Evolutionary conservation across 2,888 invertebrate species (phyloP).

Genomic region (Phlogophora meticulosa): DNA sequence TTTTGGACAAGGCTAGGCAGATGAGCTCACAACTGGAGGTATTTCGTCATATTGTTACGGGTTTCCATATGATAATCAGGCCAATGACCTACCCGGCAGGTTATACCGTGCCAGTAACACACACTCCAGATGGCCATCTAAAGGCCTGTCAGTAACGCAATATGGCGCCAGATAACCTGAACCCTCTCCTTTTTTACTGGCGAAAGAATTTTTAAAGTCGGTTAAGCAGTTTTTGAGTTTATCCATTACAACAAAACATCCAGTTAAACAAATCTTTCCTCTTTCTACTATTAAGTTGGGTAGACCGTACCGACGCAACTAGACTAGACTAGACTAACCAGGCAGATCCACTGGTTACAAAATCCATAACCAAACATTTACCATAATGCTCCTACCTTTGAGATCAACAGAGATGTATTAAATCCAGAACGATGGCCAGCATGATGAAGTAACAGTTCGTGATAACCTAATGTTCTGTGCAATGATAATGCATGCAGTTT

Average conservation of each 20-base stretch:
- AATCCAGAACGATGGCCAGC: constrained; percentile 22
- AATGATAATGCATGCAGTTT: constrained; percentile 33
- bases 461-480: constrained; percentile 48
- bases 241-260: too few relatives aligned
- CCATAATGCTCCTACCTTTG: constrained; percentile 55
- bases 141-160: constrained; percentile 21
- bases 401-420: constrained; percentile 2
- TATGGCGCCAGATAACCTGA: constrained; percentile 14
- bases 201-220: too few relatives aligned
- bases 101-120: constrained; percentile 29
- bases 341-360: constrained; percentile 11
- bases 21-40: background rate
- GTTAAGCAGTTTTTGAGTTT: too few relatives aligned
- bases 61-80: constrained; percentile 38
- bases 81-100: background rate
- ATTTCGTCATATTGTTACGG: background rate
- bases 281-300: too few relatives aligned
- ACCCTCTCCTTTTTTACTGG: too few relatives aligned
- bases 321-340: too few relatives aligned
- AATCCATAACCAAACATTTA: background rate
- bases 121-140: constrained; percentile 42
- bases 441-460: constrained; percentile 54
- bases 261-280: too few relatives aligned
- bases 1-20: too few relatives aligned
- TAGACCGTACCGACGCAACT: too few relatives aligned